These are phyloP conservation scores for Tragulus kanchil DNA, from an alignment of 2,113 vertebrate species.

Conservation along the genomic window DNA sequence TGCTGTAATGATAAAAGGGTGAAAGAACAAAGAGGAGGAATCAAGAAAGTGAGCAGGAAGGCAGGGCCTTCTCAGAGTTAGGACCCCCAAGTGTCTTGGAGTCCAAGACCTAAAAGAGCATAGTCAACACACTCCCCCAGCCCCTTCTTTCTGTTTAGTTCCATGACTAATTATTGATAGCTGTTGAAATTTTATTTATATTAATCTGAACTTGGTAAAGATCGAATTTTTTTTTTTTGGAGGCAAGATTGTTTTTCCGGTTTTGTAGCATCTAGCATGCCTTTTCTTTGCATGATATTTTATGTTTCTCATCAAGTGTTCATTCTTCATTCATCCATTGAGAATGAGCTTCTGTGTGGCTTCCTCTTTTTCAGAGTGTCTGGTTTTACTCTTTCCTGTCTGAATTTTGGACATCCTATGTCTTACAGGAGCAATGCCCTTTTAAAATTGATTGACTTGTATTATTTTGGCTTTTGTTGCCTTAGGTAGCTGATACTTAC, in stretches of 20 bases:
- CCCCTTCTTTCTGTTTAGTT: not conserved
- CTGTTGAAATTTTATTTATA: slow-evolving; percentile 54
- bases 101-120: not conserved
- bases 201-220: slow-evolving; percentile 42
- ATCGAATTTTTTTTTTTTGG: slow-evolving; percentile 31
- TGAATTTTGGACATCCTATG: not conserved
- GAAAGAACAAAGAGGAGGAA: slow-evolving; percentile 38
- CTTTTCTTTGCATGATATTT: slow-evolving; percentile 59
- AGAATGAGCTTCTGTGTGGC: not conserved
- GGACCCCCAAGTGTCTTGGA: not conserved
- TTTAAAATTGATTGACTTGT: slow-evolving; percentile 50
- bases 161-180: slow-evolving; percentile 35
- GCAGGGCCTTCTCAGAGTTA: not conserved
- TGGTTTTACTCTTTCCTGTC: not conserved
- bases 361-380: slow-evolving; percentile 21
- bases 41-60: not conserved
- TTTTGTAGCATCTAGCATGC: slow-evolving; percentile 3
- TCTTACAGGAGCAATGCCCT: not conserved
- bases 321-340: not conserved
- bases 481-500: slow-evolving; percentile 39
- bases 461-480: slow-evolving; percentile 41
- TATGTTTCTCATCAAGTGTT: slow-evolving; percentile 50
- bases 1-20: slow-evolving; percentile 5
- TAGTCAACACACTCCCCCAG: not conserved
- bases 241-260: slow-evolving; percentile 7